Evolutionary conservation across 2,113 vertebrate genomes (phyloP).

Genomic region (Camelus dromedarius): DNA sequence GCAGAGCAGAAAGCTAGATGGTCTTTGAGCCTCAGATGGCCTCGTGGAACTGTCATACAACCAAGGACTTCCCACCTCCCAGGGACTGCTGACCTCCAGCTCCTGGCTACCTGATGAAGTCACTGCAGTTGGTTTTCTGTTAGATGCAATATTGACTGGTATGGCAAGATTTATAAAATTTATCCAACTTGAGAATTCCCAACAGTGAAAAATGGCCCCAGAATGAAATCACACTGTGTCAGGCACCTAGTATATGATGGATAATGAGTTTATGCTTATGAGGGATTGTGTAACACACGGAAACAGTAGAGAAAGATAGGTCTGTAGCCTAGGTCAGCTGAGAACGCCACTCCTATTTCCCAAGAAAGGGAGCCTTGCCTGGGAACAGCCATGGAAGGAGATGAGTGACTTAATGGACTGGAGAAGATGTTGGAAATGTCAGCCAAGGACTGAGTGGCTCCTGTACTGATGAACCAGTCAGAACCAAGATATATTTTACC

Average conservation of each 20-base stretch:
- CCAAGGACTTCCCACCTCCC: background rate
- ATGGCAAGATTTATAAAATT: background rate
- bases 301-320: background rate
- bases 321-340: background rate
- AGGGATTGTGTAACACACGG: background rate
- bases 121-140: background rate
- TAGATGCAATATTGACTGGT: background rate
- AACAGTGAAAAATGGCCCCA: background rate
- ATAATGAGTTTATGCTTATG: background rate
- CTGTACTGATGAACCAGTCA: background rate
- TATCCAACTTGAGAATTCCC: background rate
- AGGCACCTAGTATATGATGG: background rate
- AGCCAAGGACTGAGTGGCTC: slow-evolving; percentile 29
- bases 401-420: slow-evolving; percentile 14
- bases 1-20: background rate
- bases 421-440: background rate
- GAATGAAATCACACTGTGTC: background rate
- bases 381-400: background rate
- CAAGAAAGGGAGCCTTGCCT: background rate
- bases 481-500: slow-evolving; percentile 26
- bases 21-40: background rate
- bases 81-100: background rate
- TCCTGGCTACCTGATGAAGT: background rate
- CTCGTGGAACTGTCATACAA: background rate
- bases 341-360: slow-evolving; percentile 42